A percentile compares a stretch with the other conserved stretches of the same genome.
Conservation (phyloP, 2,888 invertebrate genomes). For the Luperina nickerlii region DNA sequence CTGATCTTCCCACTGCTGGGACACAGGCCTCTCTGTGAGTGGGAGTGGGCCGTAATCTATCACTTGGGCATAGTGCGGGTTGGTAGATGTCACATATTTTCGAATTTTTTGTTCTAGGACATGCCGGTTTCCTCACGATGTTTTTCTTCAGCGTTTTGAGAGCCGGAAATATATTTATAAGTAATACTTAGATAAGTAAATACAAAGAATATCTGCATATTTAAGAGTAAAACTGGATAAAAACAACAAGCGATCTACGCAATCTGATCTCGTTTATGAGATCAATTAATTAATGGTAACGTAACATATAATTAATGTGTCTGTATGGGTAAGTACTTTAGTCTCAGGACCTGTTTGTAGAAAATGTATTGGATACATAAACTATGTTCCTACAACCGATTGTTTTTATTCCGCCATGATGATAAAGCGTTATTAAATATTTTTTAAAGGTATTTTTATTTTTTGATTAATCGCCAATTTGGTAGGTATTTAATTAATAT, state of each 20-base stretch:
- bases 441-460: neutral
- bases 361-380: slow-evolving; percentile 29
- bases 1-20: too few relatives aligned
- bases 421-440: slow-evolving; percentile 16
- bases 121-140: neutral
- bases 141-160: neutral
- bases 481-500: too few relatives aligned
- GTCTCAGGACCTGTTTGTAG: slow-evolving; percentile 51
- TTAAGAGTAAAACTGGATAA: slow-evolving; percentile 33
- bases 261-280: slow-evolving; percentile 46
- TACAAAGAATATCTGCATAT: neutral
- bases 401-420: slow-evolving; percentile 24
- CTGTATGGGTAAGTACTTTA: slow-evolving; percentile 4
- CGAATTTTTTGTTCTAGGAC: neutral
- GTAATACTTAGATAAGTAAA: neutral
- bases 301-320: slow-evolving; percentile 59
- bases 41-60: neutral
- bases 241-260: slow-evolving; percentile 34
- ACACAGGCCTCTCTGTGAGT: neutral
- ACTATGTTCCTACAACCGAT: slow-evolving; percentile 14
- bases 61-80: neutral
- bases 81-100: neutral
- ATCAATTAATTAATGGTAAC: slow-evolving; percentile 58
- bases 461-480: slow-evolving; percentile 1
- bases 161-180: neutral